These are phyloP conservation scores for Synergus gifuensis DNA, from an alignment of 2,888 invertebrate species.

Conservation along the genomic window DNA sequence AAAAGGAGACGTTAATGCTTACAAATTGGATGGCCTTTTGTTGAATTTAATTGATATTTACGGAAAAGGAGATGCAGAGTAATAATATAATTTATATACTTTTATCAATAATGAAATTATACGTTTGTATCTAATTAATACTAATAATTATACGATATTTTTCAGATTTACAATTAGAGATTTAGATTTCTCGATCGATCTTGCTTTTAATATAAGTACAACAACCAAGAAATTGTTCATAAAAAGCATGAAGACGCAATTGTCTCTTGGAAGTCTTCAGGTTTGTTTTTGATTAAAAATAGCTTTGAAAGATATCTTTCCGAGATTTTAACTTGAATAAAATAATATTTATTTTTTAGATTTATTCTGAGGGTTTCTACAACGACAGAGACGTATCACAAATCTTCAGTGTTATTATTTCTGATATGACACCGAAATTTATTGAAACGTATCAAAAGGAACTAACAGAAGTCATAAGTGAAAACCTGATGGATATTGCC, in stretches of 20 bases:
- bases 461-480: not conserved
- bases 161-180: not conserved
- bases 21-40: conserved; percentile 37
- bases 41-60: conserved; percentile 43
- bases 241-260: not conserved
- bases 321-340: not conserved
- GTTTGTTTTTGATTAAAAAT: not conserved
- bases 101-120: not conserved
- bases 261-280: not conserved
- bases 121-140: not conserved
- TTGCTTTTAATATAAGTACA: not conserved
- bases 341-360: conserved; percentile 44
- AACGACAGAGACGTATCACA: conserved; percentile 60
- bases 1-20: conserved; percentile 31
- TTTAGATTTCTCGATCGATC: not conserved
- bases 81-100: not conserved
- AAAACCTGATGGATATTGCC: not conserved
- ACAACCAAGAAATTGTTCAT: not conserved
- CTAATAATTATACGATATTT: not conserved
- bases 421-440: conserved; percentile 58
- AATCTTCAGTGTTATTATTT: conserved; percentile 56
- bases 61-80: conserved; percentile 51
- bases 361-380: conserved; percentile 60
- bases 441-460: conserved; percentile 58
- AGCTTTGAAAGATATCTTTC: not conserved